Base-by-base conservation (phyloP, 2,888 invertebrate genomes). In the Lasioglossum malachurum region DNA sequence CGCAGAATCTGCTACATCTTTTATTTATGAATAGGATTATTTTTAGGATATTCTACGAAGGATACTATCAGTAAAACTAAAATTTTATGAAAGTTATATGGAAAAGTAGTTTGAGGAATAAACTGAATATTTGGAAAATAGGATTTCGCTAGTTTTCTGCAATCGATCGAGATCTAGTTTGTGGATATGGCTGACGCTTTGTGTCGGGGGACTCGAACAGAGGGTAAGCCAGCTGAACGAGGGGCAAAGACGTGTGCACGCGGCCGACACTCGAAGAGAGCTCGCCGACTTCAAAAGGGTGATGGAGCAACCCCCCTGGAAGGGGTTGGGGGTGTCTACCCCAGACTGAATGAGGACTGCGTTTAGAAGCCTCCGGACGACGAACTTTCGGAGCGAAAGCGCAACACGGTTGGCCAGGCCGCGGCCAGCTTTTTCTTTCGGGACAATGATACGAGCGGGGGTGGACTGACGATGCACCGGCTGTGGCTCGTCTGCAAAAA, bases 211-310 rank as follows among this genome's bases (percentile, higher is more conserved):
- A 73, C 73, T 69, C 71, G 74, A 84, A 80, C 60, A 72, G 82
- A 82, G 86, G 86, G 87, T 87, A 71, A 87, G 85, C 79, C 80
- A 76, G 49, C 78, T 87, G 87, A 87, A 87, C 82, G 85, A 83
- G 80, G 82, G 87, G 73, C 82, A 87, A 86, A 84, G 86, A 73
- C 73, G 85, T 85, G 80, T 82, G 88, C 87, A 87, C 78, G 78
- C 90, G 78, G 83, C 82, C 10, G 88, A 90, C 88, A 83, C 90
- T 88, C 84, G 82, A 86, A 88, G 84, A 90, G 88, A 90, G 88
- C 87, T 69, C 38, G 84, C 71, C 78, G 41, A 80, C 89, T 89
- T 89, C 87, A 89, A 89, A 89, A 87, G 89, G 81, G 76, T 81
- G 89, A 86, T 81, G 87, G 80, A 73, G 49, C 57, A 53, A 14